These are phyloP conservation scores for Bubalus kerabau DNA, from an alignment of 2,113 vertebrate genomes.

Conservation along the genomic window DNA sequence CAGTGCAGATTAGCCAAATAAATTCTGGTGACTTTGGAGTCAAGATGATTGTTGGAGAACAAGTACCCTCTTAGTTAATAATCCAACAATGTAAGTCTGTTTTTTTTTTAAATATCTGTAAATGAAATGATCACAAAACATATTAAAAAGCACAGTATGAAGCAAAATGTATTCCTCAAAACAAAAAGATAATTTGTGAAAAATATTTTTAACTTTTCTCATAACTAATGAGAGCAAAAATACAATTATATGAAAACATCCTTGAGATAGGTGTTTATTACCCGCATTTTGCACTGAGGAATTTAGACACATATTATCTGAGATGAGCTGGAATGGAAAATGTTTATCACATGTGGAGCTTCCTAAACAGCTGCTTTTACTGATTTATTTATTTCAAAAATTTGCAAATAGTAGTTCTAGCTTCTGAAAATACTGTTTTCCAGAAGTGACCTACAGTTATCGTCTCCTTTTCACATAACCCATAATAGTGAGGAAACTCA, in stretches of 20 bases:
- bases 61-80: not conserved
- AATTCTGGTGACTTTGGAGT: not conserved
- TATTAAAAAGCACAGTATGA: not conserved
- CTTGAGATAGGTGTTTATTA: not conserved
- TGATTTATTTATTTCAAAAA: not conserved
- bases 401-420: not conserved
- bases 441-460: not conserved
- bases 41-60: not conserved
- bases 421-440: not conserved
- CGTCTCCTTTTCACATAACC: not conserved
- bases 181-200: not conserved
- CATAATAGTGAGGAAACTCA: not conserved
- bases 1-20: not conserved
- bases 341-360: not conserved
- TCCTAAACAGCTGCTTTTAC: not conserved
- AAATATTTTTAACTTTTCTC: not conserved
- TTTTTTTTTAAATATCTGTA: not conserved
- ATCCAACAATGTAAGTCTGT: not conserved
- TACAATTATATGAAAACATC: not conserved
- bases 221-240: not conserved
- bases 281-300: not conserved
- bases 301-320: not conserved
- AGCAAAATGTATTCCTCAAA: not conserved
- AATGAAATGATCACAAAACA: not conserved
- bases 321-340: not conserved